Evolutionary conservation across 2,888 invertebrate genomes (phyloP).

Genomic region (Brenthis daphne): DNA sequence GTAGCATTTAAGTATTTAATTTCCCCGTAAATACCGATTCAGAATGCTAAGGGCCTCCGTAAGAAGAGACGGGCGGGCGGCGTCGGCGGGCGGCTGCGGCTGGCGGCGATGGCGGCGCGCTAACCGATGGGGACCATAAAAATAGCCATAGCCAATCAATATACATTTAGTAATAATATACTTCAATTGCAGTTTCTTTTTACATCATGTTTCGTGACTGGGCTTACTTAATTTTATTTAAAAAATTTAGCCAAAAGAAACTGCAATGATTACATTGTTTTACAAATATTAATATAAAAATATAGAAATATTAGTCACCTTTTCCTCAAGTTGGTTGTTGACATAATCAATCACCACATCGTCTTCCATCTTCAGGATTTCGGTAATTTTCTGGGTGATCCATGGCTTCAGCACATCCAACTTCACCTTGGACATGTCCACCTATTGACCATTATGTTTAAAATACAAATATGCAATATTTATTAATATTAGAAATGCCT

Average conservation of each 20-base stretch:
- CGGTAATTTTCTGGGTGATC: conserved; percentile 98
- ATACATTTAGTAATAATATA: conserved; percentile 69
- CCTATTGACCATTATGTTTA: conserved; percentile 64
- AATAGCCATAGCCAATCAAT: conserved; percentile 83
- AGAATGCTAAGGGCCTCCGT: conserved; percentile 79
- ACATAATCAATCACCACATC: conserved; percentile 99
- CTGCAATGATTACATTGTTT: conserved; percentile 79
- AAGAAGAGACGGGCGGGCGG: conserved; percentile 68
- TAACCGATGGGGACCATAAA: conserved; percentile 80
- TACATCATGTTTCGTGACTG: conserved; percentile 19
- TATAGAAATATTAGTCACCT: conserved; percentile 81
- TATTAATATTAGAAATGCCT: background rate
- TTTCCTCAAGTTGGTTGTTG: conserved; percentile 98
- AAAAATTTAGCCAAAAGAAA: conserved; percentile 59
- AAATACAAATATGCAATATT: background rate
- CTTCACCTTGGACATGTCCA: conserved; percentile 99
- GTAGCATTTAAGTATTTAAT: conserved; percentile 79
- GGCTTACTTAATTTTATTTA: background rate
- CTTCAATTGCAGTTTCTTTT: conserved; percentile 77
- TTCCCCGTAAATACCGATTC: conserved; percentile 82
- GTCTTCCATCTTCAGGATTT: conserved; percentile 98
- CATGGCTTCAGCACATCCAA: conserved; percentile 98
- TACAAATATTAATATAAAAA: conserved; percentile 50
- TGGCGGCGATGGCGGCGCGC: conserved; percentile 68
- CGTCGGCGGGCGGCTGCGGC: conserved; percentile 63